These are phyloP conservation scores for Eolophus roseicapilla DNA, from an alignment of 2,113 vertebrate species.

Conservation along the genomic window DNA sequence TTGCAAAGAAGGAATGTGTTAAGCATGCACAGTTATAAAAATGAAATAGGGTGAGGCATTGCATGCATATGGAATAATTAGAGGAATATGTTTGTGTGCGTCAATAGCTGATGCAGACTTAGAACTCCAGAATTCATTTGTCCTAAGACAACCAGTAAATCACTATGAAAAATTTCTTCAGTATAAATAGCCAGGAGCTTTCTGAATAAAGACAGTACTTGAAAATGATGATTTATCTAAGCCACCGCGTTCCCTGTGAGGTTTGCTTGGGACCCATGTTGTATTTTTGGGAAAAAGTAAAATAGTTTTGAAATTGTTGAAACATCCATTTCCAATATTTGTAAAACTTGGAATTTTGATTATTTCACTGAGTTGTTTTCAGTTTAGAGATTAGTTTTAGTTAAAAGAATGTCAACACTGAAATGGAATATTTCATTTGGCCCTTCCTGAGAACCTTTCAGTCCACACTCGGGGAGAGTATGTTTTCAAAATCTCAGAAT, in stretches of 20 bases:
- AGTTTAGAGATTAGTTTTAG: constrained; percentile 39
- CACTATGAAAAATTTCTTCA: background rate
- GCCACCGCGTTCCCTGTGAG: background rate
- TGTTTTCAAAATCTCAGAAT: constrained; percentile 59
- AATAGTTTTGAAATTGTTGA: background rate
- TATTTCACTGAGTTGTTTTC: constrained; percentile 34
- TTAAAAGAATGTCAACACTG: constrained; percentile 53
- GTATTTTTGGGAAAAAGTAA: background rate
- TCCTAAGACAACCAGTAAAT: constrained; percentile 36
- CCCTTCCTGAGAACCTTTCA: constrained; percentile 47
- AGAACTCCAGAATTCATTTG: constrained; percentile 23
- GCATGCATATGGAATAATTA: constrained; percentile 58
- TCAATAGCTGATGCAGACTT: constrained; percentile 41
- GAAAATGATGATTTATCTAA: constrained; percentile 17
- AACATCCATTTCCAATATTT: background rate
- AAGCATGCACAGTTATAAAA: constrained; percentile 61
- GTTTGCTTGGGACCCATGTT: background rate
- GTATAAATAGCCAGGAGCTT: background rate
- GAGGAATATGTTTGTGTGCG: constrained; percentile 44
- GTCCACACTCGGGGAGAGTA: constrained; percentile 39
- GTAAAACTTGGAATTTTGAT: background rate
- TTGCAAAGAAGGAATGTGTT: constrained; percentile 43
- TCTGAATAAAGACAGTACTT: background rate
- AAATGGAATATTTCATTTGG: constrained; percentile 63
- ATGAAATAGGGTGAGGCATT: constrained; percentile 58